Base-by-base conservation (phyloP, 1,140 invertebrate genomes). In the Orchesella cincta region DNA sequence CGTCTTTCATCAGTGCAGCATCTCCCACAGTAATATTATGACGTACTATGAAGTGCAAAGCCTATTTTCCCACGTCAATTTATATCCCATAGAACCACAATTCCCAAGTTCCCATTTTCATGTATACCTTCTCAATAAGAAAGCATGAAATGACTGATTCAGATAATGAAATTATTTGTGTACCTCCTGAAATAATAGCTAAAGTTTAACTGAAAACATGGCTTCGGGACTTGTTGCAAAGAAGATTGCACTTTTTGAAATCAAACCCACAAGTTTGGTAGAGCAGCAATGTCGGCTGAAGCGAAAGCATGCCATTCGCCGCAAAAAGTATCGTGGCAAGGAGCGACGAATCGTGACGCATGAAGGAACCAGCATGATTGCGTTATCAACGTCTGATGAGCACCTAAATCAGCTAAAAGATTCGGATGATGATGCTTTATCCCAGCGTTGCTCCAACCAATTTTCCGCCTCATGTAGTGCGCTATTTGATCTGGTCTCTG, bases 171-270 rank as follows among this genome's bases (percentile, higher is more conserved):
- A n/a, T n/a, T n/a, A n/a, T n/a, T n/a, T n/a, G n/a, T n/a, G n/a
- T n/a, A n/a, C n/a, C n/a, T n/a, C n/a, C n/a, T n/a, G n/a, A n/a
- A n/a, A n/a, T n/a, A n/a, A n/a, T n/a, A n/a, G n/a, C n/a, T 16
- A 57, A 57, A 57, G 54, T 57, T n/a, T n/a, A n/a, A 26, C 20
- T 46, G 23, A 51, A 12, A 29, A 31, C 2, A 76, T 76, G 75
- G 67, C 78, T n/a, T 67, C 52, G 26, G 74, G 78, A 26, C 18
- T 51, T 26, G 78, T 80, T 20, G 78, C 78, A 39, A 74, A 76
- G 46, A 80, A 80, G 70, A 77, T 80, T 73, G 75, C 76, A 3
- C 64, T 80, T n/a, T 80, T 80, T 70, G 75, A 80, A 73, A 18
- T 75, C 20, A 71, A 34, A 8, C 57, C 62, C 26, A 26, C 31